phyloP scores from a whole-genome alignment of 2,113 vertebrate species.

The Motacilla tschutschensis region DNA sequence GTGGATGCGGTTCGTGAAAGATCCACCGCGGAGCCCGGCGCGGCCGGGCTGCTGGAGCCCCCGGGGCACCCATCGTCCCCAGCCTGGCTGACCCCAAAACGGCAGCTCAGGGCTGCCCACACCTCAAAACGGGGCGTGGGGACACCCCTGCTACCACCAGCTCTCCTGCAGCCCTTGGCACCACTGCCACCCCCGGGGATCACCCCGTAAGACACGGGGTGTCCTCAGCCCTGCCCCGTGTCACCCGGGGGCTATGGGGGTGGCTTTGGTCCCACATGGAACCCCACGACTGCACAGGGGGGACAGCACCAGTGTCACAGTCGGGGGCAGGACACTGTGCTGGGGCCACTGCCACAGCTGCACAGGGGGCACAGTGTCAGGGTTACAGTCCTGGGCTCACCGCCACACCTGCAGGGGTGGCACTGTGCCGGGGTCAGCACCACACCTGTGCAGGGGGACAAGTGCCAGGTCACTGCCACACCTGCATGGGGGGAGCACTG shows the following conservation, averaged over 20 bases:
- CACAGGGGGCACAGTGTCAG: neutral
- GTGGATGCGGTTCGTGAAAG: neutral
- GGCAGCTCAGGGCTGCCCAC: neutral
- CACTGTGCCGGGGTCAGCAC: neutral
- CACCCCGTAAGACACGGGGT: neutral
- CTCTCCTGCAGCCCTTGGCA: neutral
- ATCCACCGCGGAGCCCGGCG: neutral
- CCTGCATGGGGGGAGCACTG: fast-evolving
- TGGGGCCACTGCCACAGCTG: fast-evolving
- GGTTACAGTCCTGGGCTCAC: neutral
- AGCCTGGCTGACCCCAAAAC: neutral
- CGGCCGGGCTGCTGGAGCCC: neutral
- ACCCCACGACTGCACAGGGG: neutral
- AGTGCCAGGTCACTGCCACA: neutral
- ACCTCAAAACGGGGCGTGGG: fast-evolving
- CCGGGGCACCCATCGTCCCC: neutral
- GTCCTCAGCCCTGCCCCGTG: neutral
- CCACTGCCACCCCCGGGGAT: neutral
- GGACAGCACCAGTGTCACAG: neutral
- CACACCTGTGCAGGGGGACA: neutral
- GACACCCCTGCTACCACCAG: fast-evolving
- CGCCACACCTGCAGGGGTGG: neutral
- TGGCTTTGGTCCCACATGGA: neutral
- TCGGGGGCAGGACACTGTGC: too few species aligned
- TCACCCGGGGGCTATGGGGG: neutral